Conservation (phyloP, 1,140 invertebrate species). For the Idris sp. region DNA sequence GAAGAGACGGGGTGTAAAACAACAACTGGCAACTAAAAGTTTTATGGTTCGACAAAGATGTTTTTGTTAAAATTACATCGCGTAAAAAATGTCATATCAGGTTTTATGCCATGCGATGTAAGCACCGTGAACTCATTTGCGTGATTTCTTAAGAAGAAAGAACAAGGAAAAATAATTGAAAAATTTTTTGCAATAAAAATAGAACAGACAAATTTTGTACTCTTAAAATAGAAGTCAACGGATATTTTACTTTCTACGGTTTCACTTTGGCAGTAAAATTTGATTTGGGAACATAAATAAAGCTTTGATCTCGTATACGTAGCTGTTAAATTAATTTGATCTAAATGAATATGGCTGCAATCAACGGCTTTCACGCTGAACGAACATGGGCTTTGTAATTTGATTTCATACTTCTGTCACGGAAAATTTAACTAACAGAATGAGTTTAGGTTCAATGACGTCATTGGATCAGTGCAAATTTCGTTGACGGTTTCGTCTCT, state of each 20-base stretch:
- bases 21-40: slow-evolving; percentile 47
- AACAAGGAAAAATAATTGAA: too few species aligned
- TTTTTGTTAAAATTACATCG: too few species aligned
- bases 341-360: slow-evolving; percentile 65
- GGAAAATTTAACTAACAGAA: slow-evolving; percentile 65
- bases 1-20: slow-evolving; percentile 53
- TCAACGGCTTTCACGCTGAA: slow-evolving; percentile 65
- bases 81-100: too few species aligned
- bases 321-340: slow-evolving; percentile 65
- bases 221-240: slow-evolving; percentile 38
- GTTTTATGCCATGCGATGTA: neutral
- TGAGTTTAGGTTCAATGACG: slow-evolving; percentile 63
- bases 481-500: slow-evolving; percentile 53
- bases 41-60: slow-evolving; percentile 36
- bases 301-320: slow-evolving; percentile 63
- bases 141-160: too few species aligned
- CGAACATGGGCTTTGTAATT: slow-evolving; percentile 65
- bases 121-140: neutral
- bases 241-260: slow-evolving; percentile 59
- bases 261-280: slow-evolving; percentile 57
- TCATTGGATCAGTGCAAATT: slow-evolving; percentile 57
- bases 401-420: slow-evolving; percentile 65
- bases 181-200: too few species aligned
- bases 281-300: slow-evolving; percentile 63
- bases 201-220: slow-evolving; percentile 9